Evolutionary conservation across 1,140 invertebrate genomes (phyloP).

Genomic region (Ceratina australensis): DNA sequence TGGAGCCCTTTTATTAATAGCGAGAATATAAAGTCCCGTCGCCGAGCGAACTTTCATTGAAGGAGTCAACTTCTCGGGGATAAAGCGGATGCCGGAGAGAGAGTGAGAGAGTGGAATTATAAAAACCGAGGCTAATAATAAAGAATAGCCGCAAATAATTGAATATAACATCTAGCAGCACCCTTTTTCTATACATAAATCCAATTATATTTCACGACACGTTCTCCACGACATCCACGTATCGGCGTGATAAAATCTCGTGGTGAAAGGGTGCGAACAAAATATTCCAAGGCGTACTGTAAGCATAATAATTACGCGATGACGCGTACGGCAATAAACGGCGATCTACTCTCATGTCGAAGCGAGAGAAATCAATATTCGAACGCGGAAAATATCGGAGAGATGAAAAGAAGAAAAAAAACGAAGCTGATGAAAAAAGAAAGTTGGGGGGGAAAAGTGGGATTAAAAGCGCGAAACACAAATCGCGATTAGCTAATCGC

Average conservation of each 20-base stretch:
- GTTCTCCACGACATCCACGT: no score
- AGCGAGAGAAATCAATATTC: slow-evolving; percentile 12
- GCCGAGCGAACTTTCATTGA: neutral
- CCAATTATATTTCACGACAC: neutral
- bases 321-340: neutral
- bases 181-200: slow-evolving; percentile 16
- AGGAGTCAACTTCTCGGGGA: neutral
- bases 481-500: slow-evolving; percentile 22
- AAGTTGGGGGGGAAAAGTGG: neutral
- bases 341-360: neutral
- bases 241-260: neutral
- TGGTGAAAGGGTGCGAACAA: neutral
- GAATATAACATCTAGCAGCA: neutral
- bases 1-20: neutral
- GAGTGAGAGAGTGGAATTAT: neutral
- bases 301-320: neutral
- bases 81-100: neutral
- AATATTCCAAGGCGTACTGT: slow-evolving; percentile 1
- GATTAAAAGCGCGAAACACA: slow-evolving; percentile 15
- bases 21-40: neutral
- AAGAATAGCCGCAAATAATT: neutral
- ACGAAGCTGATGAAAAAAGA: neutral
- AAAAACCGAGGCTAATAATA: slow-evolving; percentile 16
- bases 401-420: neutral
- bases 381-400: slow-evolving; percentile 20